Base-by-base conservation (phyloP, 1,140 invertebrate genomes). In the Melitaea cinxia region DNA sequence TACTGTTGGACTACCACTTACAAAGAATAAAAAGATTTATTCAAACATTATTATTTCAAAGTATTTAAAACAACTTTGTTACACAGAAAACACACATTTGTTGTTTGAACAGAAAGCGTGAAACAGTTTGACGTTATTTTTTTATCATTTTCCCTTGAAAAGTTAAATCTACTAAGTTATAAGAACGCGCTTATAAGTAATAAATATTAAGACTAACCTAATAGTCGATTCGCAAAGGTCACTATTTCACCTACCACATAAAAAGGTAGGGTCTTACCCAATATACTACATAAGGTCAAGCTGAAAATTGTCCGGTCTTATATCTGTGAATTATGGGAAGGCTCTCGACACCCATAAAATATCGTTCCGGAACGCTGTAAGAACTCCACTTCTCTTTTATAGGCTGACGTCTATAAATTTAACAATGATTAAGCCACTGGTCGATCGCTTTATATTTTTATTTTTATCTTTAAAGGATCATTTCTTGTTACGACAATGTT, bases 271-370 rank as follows among this genome's bases (percentile, higher is more conserved):
- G 50, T 28, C 19, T 12, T 17, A 39, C 14, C 12, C 59, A 28
- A 63, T 73, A 72, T 68, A 73, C 68, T 53, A 70, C 62, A 53
- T 19, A 39, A 57, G 55, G 45, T 57, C 37, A 53, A 56, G 30
- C 30, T 65, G 47, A 33, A 55, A 55, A 72, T 64, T 64, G 69
- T 72, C 69, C 60, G 52, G 65, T 61, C 63, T 71, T 66, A 64
- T 69, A 63, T 68, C 63, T 68, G 52, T 64, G 59, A 74, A 49
- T 74, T 71, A 74, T 65, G 30, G 54, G 53, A 58, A 37, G 55
- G 28, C 45, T 50, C 61, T 17, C 26, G 33, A 65, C 60, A 58
- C 45, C 55, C 39, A 65, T 65, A 65, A 65, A 55, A 65, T 65
- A 65, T 33, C 45, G 49, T 59, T 58, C 45, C 45, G 24, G 42